Percentiles rank a stretch among this genome's conserved stretches.
Evolutionary conservation across 2,113 vertebrate genomes (phyloP).

Genomic region (Ailuropoda melanoleuca): DNA sequence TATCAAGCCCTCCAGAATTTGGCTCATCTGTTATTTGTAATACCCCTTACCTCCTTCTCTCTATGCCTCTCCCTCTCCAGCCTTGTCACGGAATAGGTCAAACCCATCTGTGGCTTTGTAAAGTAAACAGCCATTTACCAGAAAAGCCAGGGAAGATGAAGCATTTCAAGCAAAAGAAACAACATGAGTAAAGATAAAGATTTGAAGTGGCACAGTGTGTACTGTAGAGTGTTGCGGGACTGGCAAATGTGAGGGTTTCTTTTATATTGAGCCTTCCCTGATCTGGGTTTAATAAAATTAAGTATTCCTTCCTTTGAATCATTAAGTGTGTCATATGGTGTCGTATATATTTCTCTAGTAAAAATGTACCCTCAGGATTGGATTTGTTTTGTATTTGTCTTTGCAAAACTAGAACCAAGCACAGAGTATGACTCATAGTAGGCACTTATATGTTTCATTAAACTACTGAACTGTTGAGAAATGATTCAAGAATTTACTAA

Average conservation of each 20-base stretch:
- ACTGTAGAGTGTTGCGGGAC: neutral
- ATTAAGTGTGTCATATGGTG: neutral
- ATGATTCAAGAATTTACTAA: neutral
- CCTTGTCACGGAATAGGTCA: neutral
- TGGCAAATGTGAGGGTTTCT: neutral
- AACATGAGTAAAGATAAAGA: neutral
- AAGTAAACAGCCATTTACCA: slow-evolving; percentile 15
- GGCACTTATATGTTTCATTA: neutral
- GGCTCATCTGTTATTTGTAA: neutral
- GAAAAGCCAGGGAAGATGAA: neutral
- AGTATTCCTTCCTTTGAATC: neutral
- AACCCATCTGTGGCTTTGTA: neutral
- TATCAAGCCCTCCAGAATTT: neutral
- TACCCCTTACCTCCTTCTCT: neutral
- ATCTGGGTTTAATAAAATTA: neutral
- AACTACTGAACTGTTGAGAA: neutral
- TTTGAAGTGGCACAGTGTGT: neutral
- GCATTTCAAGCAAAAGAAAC: neutral
- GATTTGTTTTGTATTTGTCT: neutral
- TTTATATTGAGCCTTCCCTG: neutral
- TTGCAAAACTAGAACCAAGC: neutral
- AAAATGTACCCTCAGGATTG: neutral
- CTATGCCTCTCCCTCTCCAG: neutral
- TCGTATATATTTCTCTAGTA: neutral
- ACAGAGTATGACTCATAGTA: neutral